Evolutionary conservation across 2,797 vertebrate species (phyloP), one percentile per base, ranked within the genome.

Genomic region (Staurois parvus): DNA sequence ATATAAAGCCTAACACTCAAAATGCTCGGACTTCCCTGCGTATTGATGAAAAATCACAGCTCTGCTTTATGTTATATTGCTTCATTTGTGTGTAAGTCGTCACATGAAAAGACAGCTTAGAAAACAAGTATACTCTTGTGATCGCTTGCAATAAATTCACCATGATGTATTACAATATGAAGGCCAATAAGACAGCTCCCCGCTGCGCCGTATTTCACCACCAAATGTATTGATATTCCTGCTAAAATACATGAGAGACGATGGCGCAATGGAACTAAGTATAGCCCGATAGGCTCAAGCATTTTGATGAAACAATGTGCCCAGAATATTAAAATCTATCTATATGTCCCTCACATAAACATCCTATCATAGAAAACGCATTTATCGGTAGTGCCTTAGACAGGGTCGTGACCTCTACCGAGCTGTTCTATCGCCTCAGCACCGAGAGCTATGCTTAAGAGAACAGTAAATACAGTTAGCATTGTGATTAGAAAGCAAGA

Each of bases 401-500:
- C 91, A 92, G 91, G 93, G 94, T 94, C 91, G 84, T 0, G 92
- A 94, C 93, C 94, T 92, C 90, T 80, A 73, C 81, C 84, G 90
- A 92, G 90, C 87, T 88, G 90, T 89, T 92, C 79, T 86, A 90
- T 92, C 86, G 93, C 89, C 89, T 92, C 90, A 89, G 90, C 89
- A 93, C 91, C 90, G 87, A 91, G 90, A 89, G 87, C 68, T 0
- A 0, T 89, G 88, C 88, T 90, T 86, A 89, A 87, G 88, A 92
- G 90, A 90, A 92, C 89, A 88, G 79, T 69, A 93, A 93, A 92
- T 93, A 91, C 89, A 90, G 92, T 92, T 90, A 91, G 92, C 91
- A 93, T 93, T 92, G 90, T 91, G 91, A 94, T 94, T 93, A 94
- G 92, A 93, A 95, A 92, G 37, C 75, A 91, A 89, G 89, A 92